phyloP scores from a whole-genome alignment of 2,888 invertebrate genomes.

The Stenodera caucasica region DNA sequence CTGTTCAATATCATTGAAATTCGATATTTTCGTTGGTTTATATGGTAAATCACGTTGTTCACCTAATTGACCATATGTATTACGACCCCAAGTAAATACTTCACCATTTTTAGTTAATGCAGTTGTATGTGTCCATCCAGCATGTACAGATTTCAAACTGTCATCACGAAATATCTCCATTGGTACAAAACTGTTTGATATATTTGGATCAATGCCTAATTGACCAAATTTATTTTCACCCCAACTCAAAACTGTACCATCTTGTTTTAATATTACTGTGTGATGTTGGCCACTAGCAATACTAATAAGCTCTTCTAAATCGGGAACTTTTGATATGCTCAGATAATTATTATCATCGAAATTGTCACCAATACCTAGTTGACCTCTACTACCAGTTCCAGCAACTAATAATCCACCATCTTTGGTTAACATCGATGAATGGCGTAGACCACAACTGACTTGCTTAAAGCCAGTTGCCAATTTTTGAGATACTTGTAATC shows the following conservation, averaged over 20 bases:
- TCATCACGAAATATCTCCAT: slow-evolving; percentile 62
- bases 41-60: slow-evolving; percentile 54
- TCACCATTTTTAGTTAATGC: slow-evolving; percentile 64
- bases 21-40: slow-evolving; percentile 57
- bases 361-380: slow-evolving; percentile 63
- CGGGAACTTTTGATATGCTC: slow-evolving; percentile 60
- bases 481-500: slow-evolving; percentile 54
- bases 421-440: slow-evolving; percentile 66
- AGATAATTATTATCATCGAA: slow-evolving; percentile 54
- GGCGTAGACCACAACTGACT: slow-evolving; percentile 71
- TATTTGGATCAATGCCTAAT: slow-evolving; percentile 62
- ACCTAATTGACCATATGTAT: slow-evolving; percentile 79
- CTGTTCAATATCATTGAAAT: slow-evolving; percentile 59
- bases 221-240: slow-evolving; percentile 87
- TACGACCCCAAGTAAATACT: slow-evolving; percentile 78
- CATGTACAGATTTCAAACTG: slow-evolving; percentile 61
- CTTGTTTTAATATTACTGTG: slow-evolving; percentile 62
- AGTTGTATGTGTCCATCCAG: slow-evolving; percentile 81
- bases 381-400: slow-evolving; percentile 70
- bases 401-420: slow-evolving; percentile 65
- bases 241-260: slow-evolving; percentile 70
- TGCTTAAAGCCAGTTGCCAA: slow-evolving; percentile 59
- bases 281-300: slow-evolving; percentile 83
- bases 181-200: slow-evolving; percentile 59
- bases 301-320: slow-evolving; percentile 61